phyloP scores from a whole-genome alignment of 2,797 vertebrate genomes.

The Chelmon rostratus region DNA sequence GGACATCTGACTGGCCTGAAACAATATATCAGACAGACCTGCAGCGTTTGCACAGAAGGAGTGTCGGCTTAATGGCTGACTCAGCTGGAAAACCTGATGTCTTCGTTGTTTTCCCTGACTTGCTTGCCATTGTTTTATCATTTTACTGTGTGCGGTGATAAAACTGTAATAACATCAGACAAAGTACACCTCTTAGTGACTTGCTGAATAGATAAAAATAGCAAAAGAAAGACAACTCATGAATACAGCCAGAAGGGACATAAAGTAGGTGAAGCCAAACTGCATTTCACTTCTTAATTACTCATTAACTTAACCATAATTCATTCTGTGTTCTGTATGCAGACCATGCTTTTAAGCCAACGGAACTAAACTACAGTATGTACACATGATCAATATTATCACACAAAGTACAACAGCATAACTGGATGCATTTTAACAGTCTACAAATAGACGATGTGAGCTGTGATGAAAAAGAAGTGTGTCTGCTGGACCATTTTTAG shows the following conservation, averaged over 20 bases:
- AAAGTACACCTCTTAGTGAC: not conserved
- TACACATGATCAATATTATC: too few species aligned
- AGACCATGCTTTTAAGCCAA: not conserved
- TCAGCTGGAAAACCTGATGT: conserved; percentile 44
- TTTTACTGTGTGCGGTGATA: conserved; percentile 10
- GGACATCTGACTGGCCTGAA: conserved; percentile 38
- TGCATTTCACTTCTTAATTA: not conserved
- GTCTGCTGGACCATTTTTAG: too few species aligned
- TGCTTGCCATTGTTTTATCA: conserved; percentile 39
- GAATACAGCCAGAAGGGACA: not conserved
- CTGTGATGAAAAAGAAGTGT: too few species aligned
- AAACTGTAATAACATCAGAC: conserved; percentile 24
- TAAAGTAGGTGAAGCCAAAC: not conserved
- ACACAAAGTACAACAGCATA: too few species aligned
- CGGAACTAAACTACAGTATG: not conserved
- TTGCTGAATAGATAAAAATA: conserved; percentile 13
- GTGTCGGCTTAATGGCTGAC: conserved; percentile 37
- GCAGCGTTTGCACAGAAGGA: conserved; percentile 1
- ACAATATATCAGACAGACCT: conserved; percentile 11
- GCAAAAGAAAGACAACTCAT: not conserved
- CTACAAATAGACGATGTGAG: too few species aligned
- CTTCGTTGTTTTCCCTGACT: conserved; percentile 26
- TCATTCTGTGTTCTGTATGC: not conserved
- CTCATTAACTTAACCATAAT: conserved; percentile 3
- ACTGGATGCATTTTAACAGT: too few species aligned